Evolutionary conservation across 2,797 vertebrate genomes (phyloP), one percentile per base, ranked within the genome.

Genomic region (Fratercula arctica): DNA sequence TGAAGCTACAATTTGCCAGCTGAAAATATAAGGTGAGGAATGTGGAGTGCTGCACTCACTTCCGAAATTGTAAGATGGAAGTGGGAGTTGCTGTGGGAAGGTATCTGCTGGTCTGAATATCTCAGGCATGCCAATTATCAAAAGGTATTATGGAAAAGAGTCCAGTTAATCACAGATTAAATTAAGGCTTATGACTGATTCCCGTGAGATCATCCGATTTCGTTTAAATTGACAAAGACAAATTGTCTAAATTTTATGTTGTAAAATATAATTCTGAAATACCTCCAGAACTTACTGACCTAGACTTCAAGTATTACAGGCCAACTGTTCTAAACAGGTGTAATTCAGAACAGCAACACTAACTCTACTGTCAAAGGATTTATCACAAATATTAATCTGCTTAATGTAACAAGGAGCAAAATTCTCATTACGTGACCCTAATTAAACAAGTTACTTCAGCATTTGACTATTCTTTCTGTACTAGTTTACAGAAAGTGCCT

Each of bases 161-260:
- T 70, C 29, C 53, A 69, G 33, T 87, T 64, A 90, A 96, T 93
- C 86, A 82, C 77, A 95, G 57, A 77, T 57, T 25, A 75, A 93
- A 84, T 83, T 35, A 76, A 88, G 37, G 43, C 18, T 74, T 83
- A 85, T 73, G 50, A 82, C 21, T 33, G 26, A 48, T 61, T 87
- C 86, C 46, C 20, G 23, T 81, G 48, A 88, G 20, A 26, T 60
- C 57, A 60, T 84, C 41, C 17, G 20, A 81, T 70, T 95, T 81
- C 46, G 29, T 57, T 84, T 70, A 59, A 63, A 60, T 50, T 72
- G 61, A 82, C 28, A 45, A 87, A 85, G 48, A 87, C 31, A 50
- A 85, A 90, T 48, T 53, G 37, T 46, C 35, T n/a, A n/a, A 24
- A 66, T 75, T 54, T 61, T 24, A 35, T n/a, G 12, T 57, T 33